Evolutionary conservation across 1,140 invertebrate genomes (phyloP).

Genomic region (Cheumatopsyche charites): DNA sequence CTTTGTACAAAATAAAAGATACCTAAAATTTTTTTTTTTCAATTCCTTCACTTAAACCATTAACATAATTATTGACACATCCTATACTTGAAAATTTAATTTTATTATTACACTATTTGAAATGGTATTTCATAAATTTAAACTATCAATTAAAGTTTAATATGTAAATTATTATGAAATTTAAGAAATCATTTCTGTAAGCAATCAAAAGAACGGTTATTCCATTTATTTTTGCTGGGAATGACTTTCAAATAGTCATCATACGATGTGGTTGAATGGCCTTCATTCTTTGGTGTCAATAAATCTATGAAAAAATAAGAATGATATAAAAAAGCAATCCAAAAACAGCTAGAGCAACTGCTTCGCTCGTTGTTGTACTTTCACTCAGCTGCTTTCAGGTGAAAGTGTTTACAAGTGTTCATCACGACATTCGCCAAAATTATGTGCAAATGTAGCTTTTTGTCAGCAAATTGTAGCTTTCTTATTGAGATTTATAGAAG

Average conservation of each 20-base stretch:
- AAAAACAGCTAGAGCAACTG: neutral
- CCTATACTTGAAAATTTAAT: too few relatives aligned
- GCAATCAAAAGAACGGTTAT: too few relatives aligned
- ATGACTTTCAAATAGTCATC: slow-evolving; percentile 10
- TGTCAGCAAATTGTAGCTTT: slow-evolving; percentile 9
- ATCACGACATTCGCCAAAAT: slow-evolving; percentile 18
- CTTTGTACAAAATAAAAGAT: too few relatives aligned
- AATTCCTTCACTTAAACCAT: too few relatives aligned
- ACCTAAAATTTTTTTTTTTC: too few relatives aligned
- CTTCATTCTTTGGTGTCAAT: neutral
- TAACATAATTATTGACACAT: too few relatives aligned
- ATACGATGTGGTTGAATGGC: slow-evolving; percentile 6
- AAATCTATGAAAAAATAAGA: neutral
- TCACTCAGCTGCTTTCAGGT: neutral
- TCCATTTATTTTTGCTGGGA: neutral
- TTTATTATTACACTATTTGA: too few relatives aligned
- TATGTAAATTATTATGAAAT: too few relatives aligned
- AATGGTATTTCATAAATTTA: too few relatives aligned
- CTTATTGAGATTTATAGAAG: neutral
- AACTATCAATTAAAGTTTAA: too few relatives aligned
- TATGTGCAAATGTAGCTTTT: slow-evolving; percentile 9
- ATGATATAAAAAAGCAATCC: neutral
- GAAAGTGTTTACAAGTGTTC: neutral
- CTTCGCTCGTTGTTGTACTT: neutral
- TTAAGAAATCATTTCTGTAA: too few relatives aligned